phyloP scores from a whole-genome alignment of 2,113 vertebrate species.

The Caretta caretta region DNA sequence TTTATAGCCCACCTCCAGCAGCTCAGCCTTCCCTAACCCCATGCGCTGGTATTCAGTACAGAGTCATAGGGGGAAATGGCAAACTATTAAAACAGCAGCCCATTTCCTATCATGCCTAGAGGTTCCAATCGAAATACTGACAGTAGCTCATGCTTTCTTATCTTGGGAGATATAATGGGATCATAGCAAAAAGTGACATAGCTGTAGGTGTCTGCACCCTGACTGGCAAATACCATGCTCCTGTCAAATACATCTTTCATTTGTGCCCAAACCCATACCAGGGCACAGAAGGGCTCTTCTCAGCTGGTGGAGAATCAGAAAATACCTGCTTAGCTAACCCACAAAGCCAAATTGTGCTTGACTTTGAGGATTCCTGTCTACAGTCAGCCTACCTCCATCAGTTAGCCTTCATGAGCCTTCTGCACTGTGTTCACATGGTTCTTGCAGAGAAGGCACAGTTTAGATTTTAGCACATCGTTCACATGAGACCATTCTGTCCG shows the following conservation, averaged over 20 bases:
- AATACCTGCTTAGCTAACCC: conserved; percentile 38
- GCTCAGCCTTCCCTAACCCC: background rate
- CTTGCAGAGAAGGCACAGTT: background rate
- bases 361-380: conserved; percentile 2
- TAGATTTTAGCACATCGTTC: background rate
- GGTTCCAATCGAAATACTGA: background rate
- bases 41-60: accelerated
- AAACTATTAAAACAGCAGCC: background rate
- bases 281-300: background rate
- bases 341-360: conserved; percentile 46
- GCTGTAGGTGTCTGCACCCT: background rate
- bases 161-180: background rate
- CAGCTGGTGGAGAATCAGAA: background rate
- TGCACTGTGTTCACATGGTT: background rate
- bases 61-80: background rate
- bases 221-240: background rate
- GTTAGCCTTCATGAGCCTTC: background rate
- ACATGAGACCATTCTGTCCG: background rate
- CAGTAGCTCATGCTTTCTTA: background rate
- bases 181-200: background rate
- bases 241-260: background rate
- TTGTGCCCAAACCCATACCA: background rate
- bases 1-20: background rate
- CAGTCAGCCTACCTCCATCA: background rate
- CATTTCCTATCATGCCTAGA: background rate